These are phyloP conservation scores for Paracanthobrama guichenoti DNA, from an alignment of 2,113 vertebrate species.

Conservation along the genomic window DNA sequence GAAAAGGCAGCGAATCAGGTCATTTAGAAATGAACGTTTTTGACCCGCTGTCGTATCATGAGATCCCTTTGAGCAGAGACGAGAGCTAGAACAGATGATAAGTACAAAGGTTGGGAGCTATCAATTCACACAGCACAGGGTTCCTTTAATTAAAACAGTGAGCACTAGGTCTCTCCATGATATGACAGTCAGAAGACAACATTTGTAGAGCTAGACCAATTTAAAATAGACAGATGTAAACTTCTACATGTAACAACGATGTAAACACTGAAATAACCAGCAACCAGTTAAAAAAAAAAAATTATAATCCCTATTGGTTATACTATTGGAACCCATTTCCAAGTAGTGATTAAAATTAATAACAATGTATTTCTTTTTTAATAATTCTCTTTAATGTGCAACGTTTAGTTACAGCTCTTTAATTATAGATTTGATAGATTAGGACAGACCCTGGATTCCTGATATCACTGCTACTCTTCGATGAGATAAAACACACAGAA, in stretches of 20 bases:
- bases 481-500: constrained; percentile 28
- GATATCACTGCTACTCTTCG: constrained; percentile 22
- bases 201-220: constrained; percentile 2
- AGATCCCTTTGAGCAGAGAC: constrained; percentile 8
- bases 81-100: constrained; percentile 23
- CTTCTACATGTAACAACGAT: background rate
- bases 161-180: constrained; percentile 9
- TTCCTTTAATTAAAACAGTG: constrained; percentile 44
- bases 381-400: constrained; percentile 7
- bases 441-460: constrained; percentile 19
- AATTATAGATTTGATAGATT: constrained; percentile 31
- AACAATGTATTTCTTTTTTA: background rate
- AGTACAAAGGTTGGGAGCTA: constrained; percentile 21
- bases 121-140: constrained; percentile 18
- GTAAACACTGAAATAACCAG: background rate
- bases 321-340: background rate
- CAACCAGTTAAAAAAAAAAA: background rate
- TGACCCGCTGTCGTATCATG: constrained; percentile 13
- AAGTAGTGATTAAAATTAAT: background rate
- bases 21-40: background rate
- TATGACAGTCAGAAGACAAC: constrained; percentile 22
- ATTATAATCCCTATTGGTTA: background rate
- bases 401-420: constrained; percentile 20
- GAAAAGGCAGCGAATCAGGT: background rate
- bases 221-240: constrained; percentile 12